Conservation (phyloP, 2,888 invertebrate genomes). For the Megastigmus dorsalis region DNA sequence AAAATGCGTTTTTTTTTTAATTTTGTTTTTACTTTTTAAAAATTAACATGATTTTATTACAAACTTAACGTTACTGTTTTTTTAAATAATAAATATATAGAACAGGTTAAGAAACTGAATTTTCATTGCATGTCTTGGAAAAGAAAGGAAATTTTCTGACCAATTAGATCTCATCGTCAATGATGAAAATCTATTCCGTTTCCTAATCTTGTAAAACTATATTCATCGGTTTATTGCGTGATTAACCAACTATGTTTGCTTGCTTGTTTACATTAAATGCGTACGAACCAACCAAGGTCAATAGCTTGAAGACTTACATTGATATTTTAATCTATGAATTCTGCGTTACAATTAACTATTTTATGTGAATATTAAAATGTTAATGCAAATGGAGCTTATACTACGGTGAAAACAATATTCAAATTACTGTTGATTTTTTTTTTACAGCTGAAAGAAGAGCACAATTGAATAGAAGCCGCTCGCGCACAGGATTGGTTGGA, state of each 20-base stretch:
- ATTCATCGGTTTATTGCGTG: constrained; percentile 18
- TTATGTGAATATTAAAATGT: neutral
- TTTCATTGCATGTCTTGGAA: constrained; percentile 36
- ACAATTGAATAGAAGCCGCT: constrained; percentile 90
- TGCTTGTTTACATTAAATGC: constrained; percentile 43
- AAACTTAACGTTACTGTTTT: too few relatives aligned
- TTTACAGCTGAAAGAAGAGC: constrained; percentile 90
- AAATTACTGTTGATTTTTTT: constrained; percentile 56
- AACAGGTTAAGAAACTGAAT: neutral
- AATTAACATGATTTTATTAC: too few relatives aligned
- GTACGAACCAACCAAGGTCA: constrained; percentile 14
- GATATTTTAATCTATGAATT: neutral
- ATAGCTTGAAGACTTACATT: constrained; percentile 5
- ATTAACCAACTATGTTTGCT: constrained; percentile 41
- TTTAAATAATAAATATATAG: too few relatives aligned
- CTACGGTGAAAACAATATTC: neutral
- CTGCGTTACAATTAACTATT: neutral
- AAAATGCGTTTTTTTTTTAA: too few relatives aligned
- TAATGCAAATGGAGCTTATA: neutral
- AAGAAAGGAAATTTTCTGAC: constrained; percentile 8
- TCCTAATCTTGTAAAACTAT: neutral
- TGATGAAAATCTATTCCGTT: neutral
- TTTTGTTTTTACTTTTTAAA: too few relatives aligned
- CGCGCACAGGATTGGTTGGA: constrained; percentile 85
- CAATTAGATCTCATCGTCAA: constrained; percentile 19